Base-by-base conservation (phyloP, 2,888 invertebrate species). In the Gnatocerus cornutus region DNA sequence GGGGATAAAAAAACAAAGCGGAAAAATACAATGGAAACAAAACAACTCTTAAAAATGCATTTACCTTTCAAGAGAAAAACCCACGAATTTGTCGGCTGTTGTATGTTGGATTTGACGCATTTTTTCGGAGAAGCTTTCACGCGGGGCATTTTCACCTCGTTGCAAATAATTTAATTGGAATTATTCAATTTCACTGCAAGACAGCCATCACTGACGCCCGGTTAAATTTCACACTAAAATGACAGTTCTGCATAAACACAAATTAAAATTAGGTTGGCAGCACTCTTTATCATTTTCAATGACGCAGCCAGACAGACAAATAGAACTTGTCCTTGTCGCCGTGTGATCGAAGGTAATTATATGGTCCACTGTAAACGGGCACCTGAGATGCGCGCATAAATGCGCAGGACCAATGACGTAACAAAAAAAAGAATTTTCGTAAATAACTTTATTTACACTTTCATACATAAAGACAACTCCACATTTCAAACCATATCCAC, bases 71-170 rank as follows among this genome's bases (percentile, higher is more conserved):
- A 84, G 65, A 92, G 84, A 78, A 92, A 87, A 77, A 91, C 86
- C 91, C 91, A 92, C 8, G 91, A 90, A 82, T 89, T 91, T 76
- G 90, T 88, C 45, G 89, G 86, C 65, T 89, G 87, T 81, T 89
- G 89, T 48, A 87, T 84, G 72, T 85, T 84, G 29, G 86, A 81
- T 84, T 86, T 87, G 74, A 85, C 85, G 79, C 83, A 87, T 77
- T 86, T 87, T 80, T 85, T 87, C 71, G 85, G 88, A 59, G 87
- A 89, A 81, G 85, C 86, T 86, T 87, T 89, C 77, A 82, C 88
- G 82, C 88, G 89, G 62, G 87, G 86, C 89, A 90, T 90, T 79
- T 78, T 84, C 45, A 56, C 73, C 46, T 71, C 52, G 62, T 61
- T 46, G 10, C 3, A 12, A 41, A 10, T 43, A 21, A 21, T 21